Conservation (phyloP, 2,113 vertebrate genomes). For the Haemorhous mexicanus region DNA sequence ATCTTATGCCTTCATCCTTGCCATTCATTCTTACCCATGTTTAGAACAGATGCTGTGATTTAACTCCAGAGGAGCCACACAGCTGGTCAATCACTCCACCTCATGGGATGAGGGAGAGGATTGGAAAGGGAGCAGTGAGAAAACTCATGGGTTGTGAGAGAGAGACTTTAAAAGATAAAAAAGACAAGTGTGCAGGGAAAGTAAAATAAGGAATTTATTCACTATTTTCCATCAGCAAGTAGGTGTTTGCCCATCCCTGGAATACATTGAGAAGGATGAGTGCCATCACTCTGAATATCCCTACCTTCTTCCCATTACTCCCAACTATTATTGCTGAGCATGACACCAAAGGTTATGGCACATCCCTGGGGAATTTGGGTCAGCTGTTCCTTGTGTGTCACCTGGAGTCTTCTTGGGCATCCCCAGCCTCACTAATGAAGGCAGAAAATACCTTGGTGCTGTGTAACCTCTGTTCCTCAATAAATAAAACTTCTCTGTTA, state of each 20-base stretch:
- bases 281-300: rapidly evolving
- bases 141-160: not conserved
- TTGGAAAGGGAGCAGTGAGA: not conserved
- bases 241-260: not conserved
- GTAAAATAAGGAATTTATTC: not conserved
- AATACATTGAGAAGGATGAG: not conserved
- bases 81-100: rapidly evolving
- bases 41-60: not conserved
- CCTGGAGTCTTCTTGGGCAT: not conserved
- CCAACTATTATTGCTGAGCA: not conserved
- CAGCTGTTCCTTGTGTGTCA: not conserved
- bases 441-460: not conserved
- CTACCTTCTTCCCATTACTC: not conserved
- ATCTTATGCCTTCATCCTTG: not conserved
- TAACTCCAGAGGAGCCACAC: not conserved
- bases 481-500: not conserved
- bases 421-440: rapidly evolving
- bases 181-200: rapidly evolving
- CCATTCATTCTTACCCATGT: not conserved
- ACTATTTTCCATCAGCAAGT: rapidly evolving
- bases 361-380: not conserved
- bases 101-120: no score
- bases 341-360: rapidly evolving
- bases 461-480: not conserved
- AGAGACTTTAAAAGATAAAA: not conserved